Conservation (phyloP, 2,888 invertebrate species). For the Ferrisia virgata region DNA sequence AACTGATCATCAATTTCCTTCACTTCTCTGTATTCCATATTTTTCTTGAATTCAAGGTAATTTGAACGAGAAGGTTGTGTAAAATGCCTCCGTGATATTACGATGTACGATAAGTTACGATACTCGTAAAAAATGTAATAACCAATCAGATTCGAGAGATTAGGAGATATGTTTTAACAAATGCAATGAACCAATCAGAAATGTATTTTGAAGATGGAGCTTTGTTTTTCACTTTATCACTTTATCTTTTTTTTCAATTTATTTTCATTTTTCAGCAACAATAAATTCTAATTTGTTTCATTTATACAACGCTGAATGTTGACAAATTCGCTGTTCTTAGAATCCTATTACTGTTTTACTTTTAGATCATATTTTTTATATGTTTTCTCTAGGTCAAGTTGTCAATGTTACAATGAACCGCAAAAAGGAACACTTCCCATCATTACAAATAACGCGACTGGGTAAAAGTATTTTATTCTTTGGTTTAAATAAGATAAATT, state of each 20-base stretch:
- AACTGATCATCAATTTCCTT: conserved; percentile 1
- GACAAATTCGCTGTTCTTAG: no score
- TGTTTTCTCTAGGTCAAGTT: no score
- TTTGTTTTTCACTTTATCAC: neutral
- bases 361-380: no score
- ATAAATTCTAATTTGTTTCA: no score
- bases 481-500: conserved; percentile 8
- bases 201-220: neutral
- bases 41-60: neutral
- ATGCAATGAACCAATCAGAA: neutral
- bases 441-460: neutral
- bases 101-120: neutral
- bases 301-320: no score
- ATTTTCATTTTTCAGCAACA: no score
- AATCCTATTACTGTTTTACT: no score
- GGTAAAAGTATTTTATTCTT: conserved; percentile 1
- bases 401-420: no score
- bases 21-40: conserved; percentile 19
- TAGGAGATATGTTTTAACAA: neutral
- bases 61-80: neutral
- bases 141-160: neutral
- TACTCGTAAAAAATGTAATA: neutral
- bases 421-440: no score
- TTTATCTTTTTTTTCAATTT: no score
- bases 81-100: neutral